Evolutionary conservation across 2,888 invertebrate species (phyloP).

Genomic region (Cheilosia impressa): DNA sequence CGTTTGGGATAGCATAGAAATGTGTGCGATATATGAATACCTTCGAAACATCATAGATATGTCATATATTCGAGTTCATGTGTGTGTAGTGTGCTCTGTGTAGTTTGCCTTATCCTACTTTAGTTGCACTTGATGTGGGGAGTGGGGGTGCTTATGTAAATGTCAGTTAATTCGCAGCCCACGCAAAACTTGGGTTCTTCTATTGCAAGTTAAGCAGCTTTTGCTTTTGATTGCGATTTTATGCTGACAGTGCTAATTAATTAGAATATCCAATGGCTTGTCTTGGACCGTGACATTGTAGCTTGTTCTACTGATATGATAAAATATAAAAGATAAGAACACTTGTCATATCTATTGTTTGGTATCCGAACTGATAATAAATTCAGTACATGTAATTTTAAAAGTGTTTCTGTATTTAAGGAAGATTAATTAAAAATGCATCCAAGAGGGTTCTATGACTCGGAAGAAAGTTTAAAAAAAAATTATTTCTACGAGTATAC

Average conservation of each 20-base stretch:
- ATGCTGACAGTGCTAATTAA: slow-evolving; percentile 30
- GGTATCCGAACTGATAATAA: slow-evolving; percentile 9
- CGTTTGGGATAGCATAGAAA: not conserved
- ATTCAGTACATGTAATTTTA: not conserved
- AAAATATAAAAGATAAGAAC: slow-evolving; percentile 6
- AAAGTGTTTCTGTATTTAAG: not conserved
- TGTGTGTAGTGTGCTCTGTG: not conserved
- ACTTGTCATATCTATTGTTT: slow-evolving; percentile 16
- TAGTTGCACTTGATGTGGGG: not conserved
- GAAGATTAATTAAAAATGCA: not conserved
- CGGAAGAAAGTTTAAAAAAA: not conserved
- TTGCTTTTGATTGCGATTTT: slow-evolving; percentile 2
- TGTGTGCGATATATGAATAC: slow-evolving; percentile 12
- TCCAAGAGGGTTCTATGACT: not conserved
- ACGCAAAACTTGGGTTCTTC: slow-evolving; percentile 1
- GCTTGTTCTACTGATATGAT: not conserved
- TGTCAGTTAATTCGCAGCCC: slow-evolving; percentile 19
- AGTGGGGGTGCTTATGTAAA: slow-evolving; percentile 2
- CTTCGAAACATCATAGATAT: not conserved
- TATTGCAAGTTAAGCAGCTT: slow-evolving; percentile 11
- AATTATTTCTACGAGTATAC: too few relatives aligned
- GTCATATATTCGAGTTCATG: not conserved
- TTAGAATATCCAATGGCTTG: slow-evolving; percentile 8
- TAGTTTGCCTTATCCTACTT: not conserved
- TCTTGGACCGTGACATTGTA: not conserved